phyloP scores from a whole-genome alignment of 2,888 invertebrate species.

The Ophion obscuratus region DNA sequence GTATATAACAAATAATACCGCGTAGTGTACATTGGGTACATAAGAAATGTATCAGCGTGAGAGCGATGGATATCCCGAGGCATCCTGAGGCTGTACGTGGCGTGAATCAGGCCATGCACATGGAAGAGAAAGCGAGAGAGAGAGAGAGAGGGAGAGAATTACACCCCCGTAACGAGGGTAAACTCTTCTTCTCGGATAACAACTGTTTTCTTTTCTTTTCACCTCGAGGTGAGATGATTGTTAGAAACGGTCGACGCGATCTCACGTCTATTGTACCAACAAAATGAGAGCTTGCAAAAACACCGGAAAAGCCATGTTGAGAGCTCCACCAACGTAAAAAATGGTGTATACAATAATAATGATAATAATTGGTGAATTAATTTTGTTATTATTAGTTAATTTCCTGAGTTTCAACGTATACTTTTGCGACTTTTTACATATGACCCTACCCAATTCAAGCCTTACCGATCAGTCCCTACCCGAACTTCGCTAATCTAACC shows the following conservation, averaged over 20 bases:
- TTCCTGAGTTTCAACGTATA: no score
- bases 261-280: not conserved
- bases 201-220: conserved; percentile 17
- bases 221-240: conserved; percentile 24
- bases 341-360: not conserved
- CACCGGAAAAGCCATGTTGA: not conserved
- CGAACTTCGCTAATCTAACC: no score
- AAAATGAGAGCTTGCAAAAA: not conserved
- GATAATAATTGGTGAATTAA: not conserved
- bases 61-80: conserved; percentile 49
- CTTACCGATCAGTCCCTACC: no score
- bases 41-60: conserved; percentile 43
- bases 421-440: no score
- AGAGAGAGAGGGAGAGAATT: conserved; percentile 9
- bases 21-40: conserved; percentile 53
- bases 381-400: no score
- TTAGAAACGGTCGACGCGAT: conserved; percentile 3
- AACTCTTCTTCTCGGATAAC: conserved; percentile 19
- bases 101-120: conserved; percentile 54
- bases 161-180: conserved; percentile 56
- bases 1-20: conserved; percentile 15
- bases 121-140: conserved; percentile 13
- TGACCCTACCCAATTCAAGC: no score
- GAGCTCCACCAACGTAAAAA: not conserved
- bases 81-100: conserved; percentile 58